These are phyloP conservation scores for Pungitius pungitius DNA, from an alignment of 2,113 vertebrate species.

Conservation along the genomic window DNA sequence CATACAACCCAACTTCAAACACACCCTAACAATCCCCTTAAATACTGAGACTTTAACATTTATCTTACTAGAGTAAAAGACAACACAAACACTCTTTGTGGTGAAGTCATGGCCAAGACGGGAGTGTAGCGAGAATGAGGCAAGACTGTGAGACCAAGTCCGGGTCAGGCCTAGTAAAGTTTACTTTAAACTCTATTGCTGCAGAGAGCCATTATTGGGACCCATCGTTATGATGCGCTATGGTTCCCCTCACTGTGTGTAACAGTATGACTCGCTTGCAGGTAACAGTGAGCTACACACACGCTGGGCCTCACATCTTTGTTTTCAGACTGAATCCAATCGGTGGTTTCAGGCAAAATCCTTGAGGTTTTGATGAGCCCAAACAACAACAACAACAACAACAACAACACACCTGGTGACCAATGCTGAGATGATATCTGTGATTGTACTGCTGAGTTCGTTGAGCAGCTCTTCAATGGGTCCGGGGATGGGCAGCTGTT, in stretches of 20 bases:
- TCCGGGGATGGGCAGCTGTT: constrained; percentile 94
- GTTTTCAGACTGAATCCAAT: background rate
- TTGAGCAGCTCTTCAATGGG: constrained; percentile 93
- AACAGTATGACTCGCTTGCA: background rate
- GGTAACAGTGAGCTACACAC: background rate
- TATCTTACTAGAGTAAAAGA: background rate
- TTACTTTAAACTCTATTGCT: no score
- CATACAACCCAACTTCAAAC: background rate
- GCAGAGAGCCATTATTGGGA: no score
- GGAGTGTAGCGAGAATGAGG: no score
- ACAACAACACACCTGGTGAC: constrained; percentile 85
- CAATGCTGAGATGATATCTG: constrained; percentile 95
- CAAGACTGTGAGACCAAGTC: no score
- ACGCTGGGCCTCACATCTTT: background rate
- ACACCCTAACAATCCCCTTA: background rate
- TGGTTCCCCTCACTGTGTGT: background rate
- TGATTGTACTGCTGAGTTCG: constrained; percentile 93
- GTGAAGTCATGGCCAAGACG: no score
- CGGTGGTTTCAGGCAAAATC: background rate
- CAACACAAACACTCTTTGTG: constrained; percentile 12
- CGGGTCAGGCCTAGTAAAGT: no score
- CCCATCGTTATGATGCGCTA: no score
- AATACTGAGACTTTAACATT: background rate
- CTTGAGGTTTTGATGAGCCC: background rate
- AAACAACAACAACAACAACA: constrained; percentile 25